Conservation (phyloP, 2,888 invertebrate genomes). For the Amiota minor region DNA sequence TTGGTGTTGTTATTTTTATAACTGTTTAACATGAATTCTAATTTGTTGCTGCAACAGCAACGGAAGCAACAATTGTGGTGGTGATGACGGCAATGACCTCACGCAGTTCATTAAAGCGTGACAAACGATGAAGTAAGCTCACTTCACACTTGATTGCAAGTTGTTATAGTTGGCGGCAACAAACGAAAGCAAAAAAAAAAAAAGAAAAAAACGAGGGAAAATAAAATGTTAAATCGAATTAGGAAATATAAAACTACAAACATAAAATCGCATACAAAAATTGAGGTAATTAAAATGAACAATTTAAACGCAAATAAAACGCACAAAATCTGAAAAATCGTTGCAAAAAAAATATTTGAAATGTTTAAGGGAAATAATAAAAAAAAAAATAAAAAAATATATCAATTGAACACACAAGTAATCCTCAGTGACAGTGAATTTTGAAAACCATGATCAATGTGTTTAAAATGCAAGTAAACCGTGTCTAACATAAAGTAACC, state of each 20-base stretch:
- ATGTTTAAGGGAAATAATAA: no score
- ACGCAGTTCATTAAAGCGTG: conserved; percentile 15
- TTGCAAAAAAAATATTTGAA: background rate
- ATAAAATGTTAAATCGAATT: conserved; percentile 5
- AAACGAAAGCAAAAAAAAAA: background rate
- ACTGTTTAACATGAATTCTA: conserved; percentile 1
- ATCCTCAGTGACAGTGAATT: no score
- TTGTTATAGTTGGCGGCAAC: conserved; percentile 19
- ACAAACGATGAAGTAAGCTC: background rate
- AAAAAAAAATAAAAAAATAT: no score
- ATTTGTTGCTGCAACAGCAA: conserved; percentile 4
- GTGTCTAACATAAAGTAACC: no score
- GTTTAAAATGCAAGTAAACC: no score
- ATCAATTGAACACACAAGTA: no score
- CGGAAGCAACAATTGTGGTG: no score
- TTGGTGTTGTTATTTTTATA: conserved; percentile 35
- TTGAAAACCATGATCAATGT: no score
- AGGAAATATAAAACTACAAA: background rate
- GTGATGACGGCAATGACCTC: conserved; percentile 12
- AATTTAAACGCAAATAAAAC: conserved; percentile 11
- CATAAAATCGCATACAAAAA: background rate
- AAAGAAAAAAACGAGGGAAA: background rate
- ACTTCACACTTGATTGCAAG: conserved; percentile 31
- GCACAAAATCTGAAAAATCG: conserved; percentile 38
- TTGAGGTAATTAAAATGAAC: background rate